Base-by-base conservation (phyloP, 2,888 invertebrate species). In the Microplitis manilae region DNA sequence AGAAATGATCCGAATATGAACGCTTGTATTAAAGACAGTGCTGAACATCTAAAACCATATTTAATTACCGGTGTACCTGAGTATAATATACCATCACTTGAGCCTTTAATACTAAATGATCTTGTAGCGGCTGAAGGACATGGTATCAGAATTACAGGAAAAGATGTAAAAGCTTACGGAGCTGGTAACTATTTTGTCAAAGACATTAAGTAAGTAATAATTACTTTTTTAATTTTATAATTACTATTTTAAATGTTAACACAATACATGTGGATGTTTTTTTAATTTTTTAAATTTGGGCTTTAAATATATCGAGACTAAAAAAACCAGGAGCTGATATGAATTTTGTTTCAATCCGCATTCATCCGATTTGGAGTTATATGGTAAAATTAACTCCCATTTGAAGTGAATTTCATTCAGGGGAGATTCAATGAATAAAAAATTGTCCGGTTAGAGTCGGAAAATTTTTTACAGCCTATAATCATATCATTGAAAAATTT, bases 71-170 rank as follows among this genome's bases (percentile, higher is more conserved):
- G 94, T 41, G 93, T 94, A 77, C 92, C 93, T 20, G 94, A 94
- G 84, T 93, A 94, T 79, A 92, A 93, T 64, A 91, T 94, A 81
- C 94, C 94, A 1, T 91, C 93, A 1, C 91, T 94, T 73, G 94
- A 94, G 86, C 94, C 94, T 2, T 92, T 94, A 84, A 89, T 91
- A 76, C 91, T 94, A 90, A 93, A 93, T 79, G 91, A 93, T 81
- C 85, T 94, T 39, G 84, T 92, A 90, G 85, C 90, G 90, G 81
- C 93, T 90, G 79, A 93, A 90, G 79, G 93, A 91, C 68, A 91
- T 90, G 74, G 92, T 91, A 75, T 94, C 78, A 92, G 91, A 86
- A 91, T 94, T 62, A 92, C 91, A 1, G 87, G 93, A 71, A 92
- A 90, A 79, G 91, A 94, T 81, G 91, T 94, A 81, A 91, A 92